Evolutionary conservation across 2,888 invertebrate species (phyloP), one percentile per base, ranked within the genome.

Genomic region (Cynaeus angustus): DNA sequence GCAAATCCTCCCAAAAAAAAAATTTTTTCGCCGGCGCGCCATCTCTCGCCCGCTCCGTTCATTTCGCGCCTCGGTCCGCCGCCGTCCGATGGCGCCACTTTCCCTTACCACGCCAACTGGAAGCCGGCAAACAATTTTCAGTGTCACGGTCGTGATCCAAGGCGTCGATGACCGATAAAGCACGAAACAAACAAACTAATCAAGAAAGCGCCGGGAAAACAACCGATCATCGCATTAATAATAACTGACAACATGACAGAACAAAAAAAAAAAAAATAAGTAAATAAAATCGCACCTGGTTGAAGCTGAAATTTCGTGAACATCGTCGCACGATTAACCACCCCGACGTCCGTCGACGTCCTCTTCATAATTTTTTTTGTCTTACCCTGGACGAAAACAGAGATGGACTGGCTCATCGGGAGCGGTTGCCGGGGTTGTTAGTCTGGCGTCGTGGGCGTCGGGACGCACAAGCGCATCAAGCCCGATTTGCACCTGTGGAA

Each of bases 371-470:
- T 33, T 38, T n/a, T 13, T 41, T 10, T 45, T 37, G 50, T 41
- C 7, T 21, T 37, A 43, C 66, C 8, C 55, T 28, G 43, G 56
- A 58, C 14, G 64, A 9, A 41, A 61, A 46, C 62, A 52, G 67
- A 66, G 67, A 58, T 67, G 62, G 70, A 70, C 70, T 73, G 74
- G 70, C 61, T 66, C 68, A 71, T 45, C 38, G 59, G 55, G 66
- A 75, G 73, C 76, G 76, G 71, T 66, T 75, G 77, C 74, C 72
- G 75, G 80, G 79, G 78, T 78, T 78, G 78, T 77, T 78, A 74
- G 68, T 68, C 71, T 64, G 69, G 72, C 71, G 71, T 70, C 75
- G 79, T 78, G 77, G 79, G 80, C 76, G 80, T 75, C 74, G 73
- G 59, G 72, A 72, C 77, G 81, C 79, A 79, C 81, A 41, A 41